Evolutionary conservation across 2,113 vertebrate genomes (phyloP).

Genomic region (Notarius quadriscutis): DNA sequence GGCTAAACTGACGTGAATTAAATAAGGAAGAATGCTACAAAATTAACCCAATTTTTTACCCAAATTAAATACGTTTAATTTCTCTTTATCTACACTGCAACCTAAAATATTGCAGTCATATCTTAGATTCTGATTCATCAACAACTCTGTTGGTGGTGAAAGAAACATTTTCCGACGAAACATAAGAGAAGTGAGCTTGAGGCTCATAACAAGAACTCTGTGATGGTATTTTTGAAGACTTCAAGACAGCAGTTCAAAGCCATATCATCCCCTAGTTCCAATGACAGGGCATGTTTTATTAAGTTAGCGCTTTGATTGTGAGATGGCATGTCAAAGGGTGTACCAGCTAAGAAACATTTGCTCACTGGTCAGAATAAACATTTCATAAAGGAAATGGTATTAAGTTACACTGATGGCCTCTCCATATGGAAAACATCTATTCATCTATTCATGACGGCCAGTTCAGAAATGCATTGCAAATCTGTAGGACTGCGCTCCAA

Average conservation of each 20-base stretch:
- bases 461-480: background rate
- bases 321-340: background rate
- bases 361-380: background rate
- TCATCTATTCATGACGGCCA: background rate
- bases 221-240: conserved; percentile 25
- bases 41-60: background rate
- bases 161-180: background rate
- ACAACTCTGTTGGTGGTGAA: background rate
- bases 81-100: background rate
- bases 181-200: background rate
- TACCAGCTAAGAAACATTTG: background rate
- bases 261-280: background rate
- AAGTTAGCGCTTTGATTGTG: conserved; percentile 22
- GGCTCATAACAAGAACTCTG: background rate
- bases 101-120: background rate
- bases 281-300: conserved; percentile 24
- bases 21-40: background rate
- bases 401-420: background rate
- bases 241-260: conserved; percentile 44
- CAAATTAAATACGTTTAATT: background rate
- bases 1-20: background rate
- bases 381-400: background rate
- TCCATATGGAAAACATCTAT: background rate
- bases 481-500: background rate
- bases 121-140: background rate